Evolutionary conservation across 2,888 invertebrate genomes (phyloP), one percentile per base, ranked within the genome.

Genomic region (Cyaniris semiargus): DNA sequence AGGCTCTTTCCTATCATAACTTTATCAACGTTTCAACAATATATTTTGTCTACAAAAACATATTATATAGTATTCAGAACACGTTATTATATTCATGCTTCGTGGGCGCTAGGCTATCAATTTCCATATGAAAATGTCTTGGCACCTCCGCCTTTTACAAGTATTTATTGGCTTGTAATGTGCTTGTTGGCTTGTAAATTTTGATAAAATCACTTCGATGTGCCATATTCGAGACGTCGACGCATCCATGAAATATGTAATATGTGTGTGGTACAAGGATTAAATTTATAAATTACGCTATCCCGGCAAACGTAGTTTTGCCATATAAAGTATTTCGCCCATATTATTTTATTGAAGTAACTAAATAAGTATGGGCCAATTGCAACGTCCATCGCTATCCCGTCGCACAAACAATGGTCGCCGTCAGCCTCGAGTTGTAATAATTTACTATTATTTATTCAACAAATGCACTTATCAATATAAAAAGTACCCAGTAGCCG

Each of bases 1-100:
- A 8, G 21, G 6, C 60, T 23, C 3, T 66, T 66, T 31, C 66
- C 27, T 27, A 66, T 66, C 66, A 31, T 27, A 66, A 66, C 66
- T 66, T 66, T 66, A 66, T 66, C 66, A 66, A 27, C 66, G 27
- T 66, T 31, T 66, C 21, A 66, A 27, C 66, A 31, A 66, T 66
- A 66, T 31, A 27, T 66, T 27, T 66, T 31, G 6, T 7, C 27
- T 66, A 13, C 66, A 7, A 66, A 27, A 66, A 66, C 27, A 66
- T 66, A 66, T 15, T 66, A 66, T 23, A 27, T 27, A 0, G 0
- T 66, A 66, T 66, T 66, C 60, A 13, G 15, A 66, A 23, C 60
- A 66, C 60, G 27, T 66, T 66, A 23, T 27, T 66, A 66, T 23
- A 66, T 66, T 66, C 23, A 5, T 13, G 23, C 58, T 58, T 21